Evolutionary conservation across 2,888 invertebrate species (phyloP).

Genomic region (Coenonympha glycerion): DNA sequence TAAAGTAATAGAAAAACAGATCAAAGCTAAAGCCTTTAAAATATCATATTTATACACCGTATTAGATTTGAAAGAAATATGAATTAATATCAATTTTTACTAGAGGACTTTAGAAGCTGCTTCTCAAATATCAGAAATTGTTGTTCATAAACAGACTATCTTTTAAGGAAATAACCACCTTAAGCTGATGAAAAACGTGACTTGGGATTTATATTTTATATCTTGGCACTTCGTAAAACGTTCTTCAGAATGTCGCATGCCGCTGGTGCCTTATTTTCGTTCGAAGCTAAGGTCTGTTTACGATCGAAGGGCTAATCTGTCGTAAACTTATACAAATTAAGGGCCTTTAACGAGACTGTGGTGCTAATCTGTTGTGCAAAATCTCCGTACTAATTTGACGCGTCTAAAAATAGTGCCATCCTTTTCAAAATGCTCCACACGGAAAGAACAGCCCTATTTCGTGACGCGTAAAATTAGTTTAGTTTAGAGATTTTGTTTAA

Average conservation of each 20-base stretch:
- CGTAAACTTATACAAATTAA: slow-evolving; percentile 20
- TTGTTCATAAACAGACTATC: background rate
- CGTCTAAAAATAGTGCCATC: too few relatives aligned
- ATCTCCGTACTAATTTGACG: too few relatives aligned
- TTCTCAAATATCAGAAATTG: background rate
- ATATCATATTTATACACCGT: too few relatives aligned
- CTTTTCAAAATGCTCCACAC: too few relatives aligned
- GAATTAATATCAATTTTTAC: background rate
- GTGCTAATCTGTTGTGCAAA: too few relatives aligned
- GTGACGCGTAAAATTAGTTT: too few relatives aligned
- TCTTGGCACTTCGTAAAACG: slow-evolving; percentile 20
- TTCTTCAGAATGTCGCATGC: slow-evolving; percentile 20
- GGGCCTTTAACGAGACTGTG: background rate
- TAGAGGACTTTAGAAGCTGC: background rate
- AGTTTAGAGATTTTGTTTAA: too few relatives aligned
- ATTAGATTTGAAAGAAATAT: background rate
- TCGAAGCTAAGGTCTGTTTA: slow-evolving; percentile 21
- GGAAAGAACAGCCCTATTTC: too few relatives aligned
- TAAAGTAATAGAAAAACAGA: too few relatives aligned
- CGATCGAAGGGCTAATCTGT: slow-evolving; percentile 20
- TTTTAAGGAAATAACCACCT: slow-evolving; percentile 8
- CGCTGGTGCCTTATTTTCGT: slow-evolving; percentile 22
- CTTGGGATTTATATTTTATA: slow-evolving; percentile 18
- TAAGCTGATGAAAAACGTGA: slow-evolving; percentile 16
- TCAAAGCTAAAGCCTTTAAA: too few relatives aligned